Conservation (phyloP, 2,797 vertebrate species). For the Nyctalus aviator region DNA sequence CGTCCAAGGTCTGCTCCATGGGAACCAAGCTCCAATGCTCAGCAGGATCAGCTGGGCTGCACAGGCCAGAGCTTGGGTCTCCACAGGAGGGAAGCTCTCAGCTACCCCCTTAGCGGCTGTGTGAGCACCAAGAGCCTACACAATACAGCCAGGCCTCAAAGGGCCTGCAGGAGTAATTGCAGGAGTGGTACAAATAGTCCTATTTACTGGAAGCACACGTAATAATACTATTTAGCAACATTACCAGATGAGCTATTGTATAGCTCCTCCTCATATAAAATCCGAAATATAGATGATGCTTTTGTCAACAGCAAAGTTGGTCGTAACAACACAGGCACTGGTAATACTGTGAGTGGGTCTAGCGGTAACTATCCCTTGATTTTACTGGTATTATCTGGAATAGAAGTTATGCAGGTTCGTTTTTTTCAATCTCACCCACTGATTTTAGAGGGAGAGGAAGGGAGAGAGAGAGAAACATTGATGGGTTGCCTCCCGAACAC, state of each 20-base stretch:
- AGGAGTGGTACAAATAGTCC: background rate
- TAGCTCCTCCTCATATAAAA: background rate
- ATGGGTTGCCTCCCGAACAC: background rate
- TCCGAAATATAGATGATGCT: background rate
- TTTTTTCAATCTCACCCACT: background rate
- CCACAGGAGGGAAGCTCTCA: background rate
- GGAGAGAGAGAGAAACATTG: background rate
- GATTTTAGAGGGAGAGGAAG: background rate
- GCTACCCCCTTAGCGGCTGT: background rate
- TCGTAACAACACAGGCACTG: background rate
- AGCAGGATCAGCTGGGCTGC: background rate
- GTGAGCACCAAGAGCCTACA: background rate
- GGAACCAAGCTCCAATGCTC: background rate
- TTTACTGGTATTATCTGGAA: background rate
- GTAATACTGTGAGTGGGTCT: background rate
- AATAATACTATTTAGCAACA: background rate
- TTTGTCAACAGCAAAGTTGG: background rate
- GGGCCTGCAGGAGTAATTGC: background rate
- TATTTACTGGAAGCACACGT: slow-evolving; percentile 21
- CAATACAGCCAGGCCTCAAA: background rate
- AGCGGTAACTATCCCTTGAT: background rate
- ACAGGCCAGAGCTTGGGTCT: background rate
- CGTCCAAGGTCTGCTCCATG: background rate
- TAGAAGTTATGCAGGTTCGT: background rate
- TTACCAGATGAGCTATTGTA: background rate